Evolutionary conservation across 2,888 invertebrate genomes (phyloP).

Genomic region (Urechis unicinctus): DNA sequence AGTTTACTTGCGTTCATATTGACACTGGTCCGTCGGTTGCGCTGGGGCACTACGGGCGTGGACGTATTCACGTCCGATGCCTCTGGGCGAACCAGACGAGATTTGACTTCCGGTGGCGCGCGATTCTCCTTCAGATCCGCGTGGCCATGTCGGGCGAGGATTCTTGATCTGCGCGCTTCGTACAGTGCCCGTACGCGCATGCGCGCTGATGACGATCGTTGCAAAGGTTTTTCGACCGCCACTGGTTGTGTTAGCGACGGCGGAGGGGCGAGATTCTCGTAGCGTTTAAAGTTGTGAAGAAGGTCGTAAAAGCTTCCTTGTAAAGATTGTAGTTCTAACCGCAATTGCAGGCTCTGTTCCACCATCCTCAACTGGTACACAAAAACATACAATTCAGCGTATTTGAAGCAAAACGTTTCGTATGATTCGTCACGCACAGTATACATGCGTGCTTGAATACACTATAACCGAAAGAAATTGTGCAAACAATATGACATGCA

Average conservation of each 20-base stretch:
- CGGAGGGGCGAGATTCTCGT: not conserved
- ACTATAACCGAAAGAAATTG: no score
- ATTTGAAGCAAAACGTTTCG: no score
- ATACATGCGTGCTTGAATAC: no score
- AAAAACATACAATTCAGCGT: no score
- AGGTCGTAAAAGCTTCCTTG: not conserved
- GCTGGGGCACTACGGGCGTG: not conserved
- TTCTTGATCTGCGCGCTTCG: conserved; percentile 13
- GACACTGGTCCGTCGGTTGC: not conserved
- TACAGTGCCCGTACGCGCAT: conserved; percentile 14
- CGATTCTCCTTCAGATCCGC: not conserved
- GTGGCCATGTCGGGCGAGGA: not conserved
- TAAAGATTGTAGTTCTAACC: not conserved
- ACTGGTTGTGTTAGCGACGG: no score
- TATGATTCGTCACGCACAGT: no score
- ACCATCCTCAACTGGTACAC: not conserved
- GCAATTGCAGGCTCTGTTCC: not conserved
- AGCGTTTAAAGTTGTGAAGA: not conserved
- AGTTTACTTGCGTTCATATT: not conserved
- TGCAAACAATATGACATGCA: no score
- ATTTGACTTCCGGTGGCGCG: no score
- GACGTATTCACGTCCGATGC: conserved; percentile 3
- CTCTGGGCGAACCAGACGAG: no score
- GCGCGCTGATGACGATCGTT: conserved; percentile 6
- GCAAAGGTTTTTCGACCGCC: not conserved